phyloP scores from a whole-genome alignment of 2,113 vertebrate species.

The Aythya baeri region DNA sequence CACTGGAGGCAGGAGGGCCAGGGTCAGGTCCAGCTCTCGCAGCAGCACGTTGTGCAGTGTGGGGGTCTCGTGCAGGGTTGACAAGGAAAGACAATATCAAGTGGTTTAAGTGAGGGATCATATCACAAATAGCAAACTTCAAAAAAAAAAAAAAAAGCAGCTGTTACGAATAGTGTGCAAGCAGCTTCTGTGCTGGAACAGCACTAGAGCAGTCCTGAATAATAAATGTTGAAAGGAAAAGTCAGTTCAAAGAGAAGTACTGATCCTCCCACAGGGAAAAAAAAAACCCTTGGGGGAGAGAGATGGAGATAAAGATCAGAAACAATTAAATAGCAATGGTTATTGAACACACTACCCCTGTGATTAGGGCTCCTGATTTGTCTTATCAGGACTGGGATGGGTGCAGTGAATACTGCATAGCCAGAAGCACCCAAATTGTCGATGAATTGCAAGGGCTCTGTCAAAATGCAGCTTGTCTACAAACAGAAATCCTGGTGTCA shows the following conservation, averaged over 20 bases:
- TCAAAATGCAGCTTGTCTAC: not conserved
- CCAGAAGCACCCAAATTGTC: conserved; percentile 18
- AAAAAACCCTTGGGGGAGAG: not conserved
- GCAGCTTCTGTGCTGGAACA: not conserved
- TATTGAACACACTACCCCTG: conserved; percentile 11
- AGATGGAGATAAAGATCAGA: conserved; percentile 41
- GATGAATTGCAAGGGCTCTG: not conserved
- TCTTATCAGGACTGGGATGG: not conserved
- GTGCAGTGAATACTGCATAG: not conserved
- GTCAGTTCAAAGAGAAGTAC: conserved; percentile 44
- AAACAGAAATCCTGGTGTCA: not conserved
- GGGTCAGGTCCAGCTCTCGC: not conserved
- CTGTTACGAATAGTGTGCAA: not conserved
- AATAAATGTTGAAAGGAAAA: conserved; percentile 50
- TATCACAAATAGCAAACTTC: not conserved
- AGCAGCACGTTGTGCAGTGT: not conserved
- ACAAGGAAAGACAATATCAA: not conserved
- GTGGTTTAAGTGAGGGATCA: not conserved
- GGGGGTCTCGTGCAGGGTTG: not conserved
- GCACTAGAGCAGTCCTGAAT: not conserved
- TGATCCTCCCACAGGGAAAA: conserved; percentile 9
- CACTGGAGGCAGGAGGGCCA: not conserved
- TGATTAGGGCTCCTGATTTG: conserved; percentile 29
- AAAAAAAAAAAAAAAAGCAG: not conserved
- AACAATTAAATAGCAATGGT: conserved; percentile 48